Conservation (phyloP, 2,797 vertebrate genomes). For the Cirrhinus mrigala region DNA sequence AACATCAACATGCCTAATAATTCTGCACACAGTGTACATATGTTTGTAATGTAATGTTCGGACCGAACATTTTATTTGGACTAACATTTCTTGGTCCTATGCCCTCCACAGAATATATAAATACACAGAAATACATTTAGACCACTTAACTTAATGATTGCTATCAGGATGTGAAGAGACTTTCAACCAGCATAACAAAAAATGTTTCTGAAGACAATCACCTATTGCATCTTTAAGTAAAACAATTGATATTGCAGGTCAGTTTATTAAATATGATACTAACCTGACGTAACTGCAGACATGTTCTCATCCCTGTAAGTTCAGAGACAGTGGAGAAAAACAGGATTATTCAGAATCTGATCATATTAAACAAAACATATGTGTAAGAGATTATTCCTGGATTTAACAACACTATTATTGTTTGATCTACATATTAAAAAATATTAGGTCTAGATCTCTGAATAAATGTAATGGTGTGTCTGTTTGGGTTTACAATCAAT, state of each 20-base stretch:
- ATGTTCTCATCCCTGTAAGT: not conserved
- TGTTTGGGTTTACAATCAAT: no score
- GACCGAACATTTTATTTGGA: no score
- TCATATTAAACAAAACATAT: not conserved
- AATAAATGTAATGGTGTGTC: not conserved
- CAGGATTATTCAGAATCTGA: not conserved
- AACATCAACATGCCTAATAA: no score
- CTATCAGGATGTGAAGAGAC: no score
- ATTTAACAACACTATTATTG: not conserved
- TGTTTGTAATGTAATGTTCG: no score
- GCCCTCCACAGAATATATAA: no score
- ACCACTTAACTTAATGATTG: no score
- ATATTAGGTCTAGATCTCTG: not conserved
- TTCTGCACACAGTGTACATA: no score
- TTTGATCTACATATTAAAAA: not conserved
- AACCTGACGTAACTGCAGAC: not conserved
- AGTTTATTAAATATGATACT: not conserved
- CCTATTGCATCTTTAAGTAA: not conserved
- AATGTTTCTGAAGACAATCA: no score
- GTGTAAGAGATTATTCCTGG: not conserved
- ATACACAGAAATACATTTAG: no score
- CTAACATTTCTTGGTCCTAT: no score
- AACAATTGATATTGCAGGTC: not conserved
- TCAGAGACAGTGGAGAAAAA: not conserved
- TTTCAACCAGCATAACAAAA: no score